Conservation (phyloP, 2,888 invertebrate genomes). For the Theodoxus fluviatilis region DNA sequence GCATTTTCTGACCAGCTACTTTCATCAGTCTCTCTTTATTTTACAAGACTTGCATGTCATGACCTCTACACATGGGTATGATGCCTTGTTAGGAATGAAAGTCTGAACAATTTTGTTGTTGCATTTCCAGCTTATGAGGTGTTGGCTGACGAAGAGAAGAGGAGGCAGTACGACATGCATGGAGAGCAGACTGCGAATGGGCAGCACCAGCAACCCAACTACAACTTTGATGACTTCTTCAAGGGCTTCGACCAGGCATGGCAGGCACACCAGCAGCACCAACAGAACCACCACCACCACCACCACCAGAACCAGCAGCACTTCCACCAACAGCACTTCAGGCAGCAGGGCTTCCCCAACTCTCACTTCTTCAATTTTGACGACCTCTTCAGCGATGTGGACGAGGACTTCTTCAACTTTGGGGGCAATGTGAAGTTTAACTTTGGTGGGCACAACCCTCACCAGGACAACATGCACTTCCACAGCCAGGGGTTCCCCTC, state of each 20-base stretch:
- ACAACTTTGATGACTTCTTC: conserved; percentile 66
- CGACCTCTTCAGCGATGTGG: conserved; percentile 60
- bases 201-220: conserved; percentile 44
- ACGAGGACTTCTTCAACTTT: conserved; percentile 37
- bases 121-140: conserved; percentile 67
- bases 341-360: conserved; percentile 38
- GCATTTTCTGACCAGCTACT: too few species aligned
- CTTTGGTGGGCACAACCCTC: not conserved
- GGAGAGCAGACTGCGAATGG: conserved; percentile 52
- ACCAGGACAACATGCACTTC: conserved; percentile 21
- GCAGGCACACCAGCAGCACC: conserved; percentile 40
- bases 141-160: conserved; percentile 65
- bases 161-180: conserved; percentile 66
- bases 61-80: too few species aligned
- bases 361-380: conserved; percentile 59
- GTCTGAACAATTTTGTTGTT: too few species aligned
- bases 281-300: conserved; percentile 39
- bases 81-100: too few species aligned
- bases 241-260: conserved; percentile 57
- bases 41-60: too few species aligned
- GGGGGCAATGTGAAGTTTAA: not conserved
- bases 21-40: too few species aligned
- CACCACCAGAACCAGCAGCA: conserved; percentile 33
- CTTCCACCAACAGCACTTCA: conserved; percentile 35
- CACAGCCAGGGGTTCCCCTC: not conserved